A percentile compares a stretch with the other conserved stretches of the same genome.
Conservation (phyloP, 2,888 invertebrate species). For the Apotomis betuletana region DNA sequence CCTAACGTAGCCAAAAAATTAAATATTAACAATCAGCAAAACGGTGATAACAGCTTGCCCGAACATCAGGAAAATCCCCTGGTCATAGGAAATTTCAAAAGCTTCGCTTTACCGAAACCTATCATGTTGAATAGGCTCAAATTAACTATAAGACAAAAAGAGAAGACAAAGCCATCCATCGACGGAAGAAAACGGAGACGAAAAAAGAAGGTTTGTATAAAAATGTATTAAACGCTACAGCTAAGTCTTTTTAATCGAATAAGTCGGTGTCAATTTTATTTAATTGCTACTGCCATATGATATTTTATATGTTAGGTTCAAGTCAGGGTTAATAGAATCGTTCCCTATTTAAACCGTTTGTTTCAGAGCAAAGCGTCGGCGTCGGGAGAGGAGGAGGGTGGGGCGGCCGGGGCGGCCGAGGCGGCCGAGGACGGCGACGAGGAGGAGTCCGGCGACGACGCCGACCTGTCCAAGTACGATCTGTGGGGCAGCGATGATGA, state of each 20-base stretch:
- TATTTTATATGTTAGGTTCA: background rate
- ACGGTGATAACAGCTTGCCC: slow-evolving; percentile 54
- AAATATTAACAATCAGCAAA: slow-evolving; percentile 62
- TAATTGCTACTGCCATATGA: background rate
- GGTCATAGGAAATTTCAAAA: slow-evolving; percentile 79
- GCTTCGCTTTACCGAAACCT: slow-evolving; percentile 80
- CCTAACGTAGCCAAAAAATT: slow-evolving; percentile 63
- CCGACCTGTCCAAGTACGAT: slow-evolving; percentile 91
- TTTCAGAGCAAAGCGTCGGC: slow-evolving; percentile 72
- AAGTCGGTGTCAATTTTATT: background rate
- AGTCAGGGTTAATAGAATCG: slow-evolving; percentile 2
- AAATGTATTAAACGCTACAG: slow-evolving; percentile 6
- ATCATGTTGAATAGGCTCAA: slow-evolving; percentile 77
- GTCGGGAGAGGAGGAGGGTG: slow-evolving; percentile 69
- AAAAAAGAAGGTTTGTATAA: slow-evolving; percentile 76
- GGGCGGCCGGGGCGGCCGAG: slow-evolving; percentile 45
- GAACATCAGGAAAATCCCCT: slow-evolving; percentile 66
- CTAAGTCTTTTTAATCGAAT: background rate
- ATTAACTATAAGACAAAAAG: slow-evolving; percentile 68
- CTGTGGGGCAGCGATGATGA: slow-evolving; percentile 88
- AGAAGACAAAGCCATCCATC: slow-evolving; percentile 59
- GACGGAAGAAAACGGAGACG: slow-evolving; percentile 60
- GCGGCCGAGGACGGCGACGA: slow-evolving; percentile 84
- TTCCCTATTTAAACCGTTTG: slow-evolving; percentile 53
- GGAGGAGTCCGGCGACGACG: slow-evolving; percentile 85